Percentiles rank a stretch among this genome's conserved stretches.
phyloP scores from a whole-genome alignment of 1,140 invertebrate genomes.

The Rhagoletis pomonella region DNA sequence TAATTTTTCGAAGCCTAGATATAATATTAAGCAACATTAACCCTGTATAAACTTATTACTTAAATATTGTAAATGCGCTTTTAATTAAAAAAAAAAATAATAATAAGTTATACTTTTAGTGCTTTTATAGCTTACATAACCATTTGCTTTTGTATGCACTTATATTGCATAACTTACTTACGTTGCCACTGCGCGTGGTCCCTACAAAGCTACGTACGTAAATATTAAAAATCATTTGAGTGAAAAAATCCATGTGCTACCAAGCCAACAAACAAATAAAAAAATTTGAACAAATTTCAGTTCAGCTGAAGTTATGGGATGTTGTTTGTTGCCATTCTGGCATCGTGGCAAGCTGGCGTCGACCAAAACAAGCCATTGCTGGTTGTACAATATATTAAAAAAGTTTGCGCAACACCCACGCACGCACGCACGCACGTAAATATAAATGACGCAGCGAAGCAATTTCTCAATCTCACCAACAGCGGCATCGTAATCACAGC shows the following conservation, averaged over 20 bases:
- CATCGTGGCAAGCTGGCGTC: conserved; percentile 7
- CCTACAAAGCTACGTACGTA: background rate
- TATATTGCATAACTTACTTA: background rate
- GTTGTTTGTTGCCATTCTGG: conserved; percentile 5
- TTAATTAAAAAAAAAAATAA: background rate
- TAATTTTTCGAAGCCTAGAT: no score
- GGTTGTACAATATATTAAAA: conserved; percentile 44
- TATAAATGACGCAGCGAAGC: background rate
- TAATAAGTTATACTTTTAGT: background rate
- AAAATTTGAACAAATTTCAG: background rate
- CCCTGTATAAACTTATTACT: no score
- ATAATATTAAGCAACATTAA: no score
- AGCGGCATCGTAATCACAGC: background rate
- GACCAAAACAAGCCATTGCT: conserved; percentile 29
- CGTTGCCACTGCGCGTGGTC: background rate
- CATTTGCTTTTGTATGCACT: background rate
- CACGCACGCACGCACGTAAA: background rate
- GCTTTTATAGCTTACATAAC: background rate
- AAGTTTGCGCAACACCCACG: background rate
- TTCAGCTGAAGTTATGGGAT: background rate
- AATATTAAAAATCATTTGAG: conserved; percentile 49
- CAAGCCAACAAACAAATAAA: conserved; percentile 26
- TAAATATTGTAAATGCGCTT: no score
- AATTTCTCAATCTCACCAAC: conserved; percentile 40
- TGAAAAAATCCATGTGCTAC: conserved; percentile 39